Percentiles rank a stretch among this genome's conserved stretches.
Evolutionary conservation across 2,113 vertebrate genomes (phyloP).

Genomic region (human (Homo sapiens)): GRCh38 chr5:25973001-25973500

Average conservation of each 20-base stretch:
- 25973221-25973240: neutral
- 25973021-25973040: too few species aligned
- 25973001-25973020: too few species aligned
- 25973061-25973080: too few species aligned
- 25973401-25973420: neutral
- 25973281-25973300: neutral
- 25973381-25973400: neutral
- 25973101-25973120: neutral
- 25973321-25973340: neutral
- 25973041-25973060: too few species aligned
- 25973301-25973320: neutral
- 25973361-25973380: neutral
- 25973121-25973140: neutral
- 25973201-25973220: neutral
- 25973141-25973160: neutral
- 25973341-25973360: neutral
- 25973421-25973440: neutral
- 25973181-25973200: neutral
- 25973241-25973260: neutral
- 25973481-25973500: too few species aligned
- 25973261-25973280: neutral
- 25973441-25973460: neutral
- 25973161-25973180: neutral
- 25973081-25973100: too few species aligned
- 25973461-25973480: neutral